These are phyloP conservation scores for Nycticorax nycticorax DNA, from an alignment of 2,113 vertebrate species.

Conservation along the genomic window DNA sequence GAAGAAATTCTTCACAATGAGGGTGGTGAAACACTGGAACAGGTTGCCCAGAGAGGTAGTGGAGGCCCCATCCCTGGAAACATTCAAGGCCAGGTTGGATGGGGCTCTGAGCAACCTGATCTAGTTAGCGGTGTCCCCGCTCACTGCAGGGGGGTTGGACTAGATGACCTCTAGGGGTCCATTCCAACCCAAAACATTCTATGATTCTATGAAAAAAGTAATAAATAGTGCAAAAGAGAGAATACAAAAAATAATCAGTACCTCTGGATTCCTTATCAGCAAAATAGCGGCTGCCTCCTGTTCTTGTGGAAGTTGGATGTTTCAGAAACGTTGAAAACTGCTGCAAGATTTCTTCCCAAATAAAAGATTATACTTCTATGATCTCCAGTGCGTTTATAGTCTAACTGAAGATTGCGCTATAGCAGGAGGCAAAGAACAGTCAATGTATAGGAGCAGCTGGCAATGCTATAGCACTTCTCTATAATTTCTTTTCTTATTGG, in stretches of 20 bases:
- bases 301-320: not conserved
- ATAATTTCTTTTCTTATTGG: not conserved
- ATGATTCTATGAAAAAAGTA: not conserved
- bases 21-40: too few species aligned
- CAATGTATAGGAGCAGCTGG: not conserved
- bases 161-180: too few species aligned
- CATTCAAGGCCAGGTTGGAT: too few species aligned
- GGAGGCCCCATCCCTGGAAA: too few species aligned
- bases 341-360: not conserved
- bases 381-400: not conserved
- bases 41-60: too few species aligned
- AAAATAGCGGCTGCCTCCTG: not conserved
- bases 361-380: not conserved
- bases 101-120: too few species aligned
- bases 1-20: too few species aligned
- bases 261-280: not conserved
- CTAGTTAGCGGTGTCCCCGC: too few species aligned
- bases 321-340: not conserved
- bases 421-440: not conserved
- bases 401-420: not conserved
- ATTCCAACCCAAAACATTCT: too few species aligned
- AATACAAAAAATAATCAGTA: not conserved
- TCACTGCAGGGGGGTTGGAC: too few species aligned
- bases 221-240: not conserved
- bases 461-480: not conserved